These are phyloP conservation scores for Lymantria monacha DNA, from an alignment of 2,888 invertebrate genomes.

Conservation along the genomic window DNA sequence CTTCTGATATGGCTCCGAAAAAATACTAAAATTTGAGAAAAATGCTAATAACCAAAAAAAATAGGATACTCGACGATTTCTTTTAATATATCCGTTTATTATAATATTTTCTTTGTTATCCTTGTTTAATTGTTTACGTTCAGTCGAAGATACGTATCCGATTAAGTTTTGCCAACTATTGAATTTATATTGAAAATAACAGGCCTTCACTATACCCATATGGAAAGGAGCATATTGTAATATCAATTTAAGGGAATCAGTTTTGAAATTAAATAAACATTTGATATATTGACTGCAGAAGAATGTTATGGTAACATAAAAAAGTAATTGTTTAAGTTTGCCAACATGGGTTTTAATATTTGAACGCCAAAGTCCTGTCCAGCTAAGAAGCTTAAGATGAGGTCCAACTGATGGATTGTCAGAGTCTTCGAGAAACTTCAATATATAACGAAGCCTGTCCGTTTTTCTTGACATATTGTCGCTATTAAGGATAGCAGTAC, in stretches of 20 bases:
- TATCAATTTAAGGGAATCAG: slow-evolving; percentile 44
- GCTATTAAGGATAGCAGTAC: slow-evolving; percentile 4
- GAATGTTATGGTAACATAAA: slow-evolving; percentile 43
- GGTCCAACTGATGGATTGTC: slow-evolving; percentile 54
- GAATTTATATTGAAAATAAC: slow-evolving; percentile 50
- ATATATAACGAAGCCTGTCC: slow-evolving; percentile 11
- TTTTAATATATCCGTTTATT: slow-evolving; percentile 42
- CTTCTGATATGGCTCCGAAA: slow-evolving; percentile 54
- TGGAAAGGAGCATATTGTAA: slow-evolving; percentile 61
- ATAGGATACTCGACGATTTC: slow-evolving; percentile 49
- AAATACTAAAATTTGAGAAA: slow-evolving; percentile 52
- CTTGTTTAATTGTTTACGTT: slow-evolving; percentile 39
- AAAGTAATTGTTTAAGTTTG: slow-evolving; percentile 42
- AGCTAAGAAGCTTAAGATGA: slow-evolving; percentile 42
- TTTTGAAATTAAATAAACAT: slow-evolving; percentile 40
- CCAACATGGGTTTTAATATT: slow-evolving; percentile 25
- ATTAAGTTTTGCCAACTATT: slow-evolving; percentile 49
- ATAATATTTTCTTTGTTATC: slow-evolving; percentile 30
- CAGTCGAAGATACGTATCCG: slow-evolving; percentile 47
- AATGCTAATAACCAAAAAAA: slow-evolving; percentile 53
- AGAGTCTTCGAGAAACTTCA: slow-evolving; percentile 44
- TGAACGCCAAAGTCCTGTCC: slow-evolving; percentile 53
- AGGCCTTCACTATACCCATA: slow-evolving; percentile 51
- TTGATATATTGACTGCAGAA: slow-evolving; percentile 57
- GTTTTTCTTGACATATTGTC: slow-evolving; percentile 14